Evolutionary conservation across 2,888 invertebrate species (phyloP).

Genomic region (Lithosia quadra): DNA sequence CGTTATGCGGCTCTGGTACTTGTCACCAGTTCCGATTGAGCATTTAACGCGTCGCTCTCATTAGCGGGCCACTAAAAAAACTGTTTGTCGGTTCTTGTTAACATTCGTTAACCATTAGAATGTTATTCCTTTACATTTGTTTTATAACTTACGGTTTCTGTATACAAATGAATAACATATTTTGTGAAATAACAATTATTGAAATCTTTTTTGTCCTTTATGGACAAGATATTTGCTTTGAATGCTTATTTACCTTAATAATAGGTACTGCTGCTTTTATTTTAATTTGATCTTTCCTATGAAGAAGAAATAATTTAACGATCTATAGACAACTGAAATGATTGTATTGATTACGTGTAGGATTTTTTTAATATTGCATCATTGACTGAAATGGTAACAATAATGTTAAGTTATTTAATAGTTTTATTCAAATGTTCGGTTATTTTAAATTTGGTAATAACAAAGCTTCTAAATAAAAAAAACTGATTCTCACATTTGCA

Average conservation of each 20-base stretch:
- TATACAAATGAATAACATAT: neutral
- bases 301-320: neutral
- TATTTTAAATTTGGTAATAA: neutral
- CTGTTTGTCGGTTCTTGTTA: constrained; percentile 38
- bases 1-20: constrained; percentile 77
- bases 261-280: too few relatives aligned
- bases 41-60: constrained; percentile 60
- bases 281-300: too few relatives aligned
- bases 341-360: neutral
- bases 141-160: neutral
- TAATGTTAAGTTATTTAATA: neutral
- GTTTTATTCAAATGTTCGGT: neutral
- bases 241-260: neutral
- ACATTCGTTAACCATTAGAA: constrained; percentile 16
- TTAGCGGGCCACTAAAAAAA: constrained; percentile 34
- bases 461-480: neutral
- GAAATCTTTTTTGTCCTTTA: neutral
- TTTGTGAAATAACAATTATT: neutral
- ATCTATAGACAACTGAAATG: neutral
- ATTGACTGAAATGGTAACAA: too few relatives aligned
- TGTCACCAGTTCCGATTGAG: constrained; percentile 83
- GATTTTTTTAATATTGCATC: neutral
- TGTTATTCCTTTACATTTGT: constrained; percentile 11
- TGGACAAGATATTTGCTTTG: neutral
- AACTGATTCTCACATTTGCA: neutral